Evolutionary conservation across 1,140 invertebrate species (phyloP).

Genomic region (Brachystomella parvula): DNA sequence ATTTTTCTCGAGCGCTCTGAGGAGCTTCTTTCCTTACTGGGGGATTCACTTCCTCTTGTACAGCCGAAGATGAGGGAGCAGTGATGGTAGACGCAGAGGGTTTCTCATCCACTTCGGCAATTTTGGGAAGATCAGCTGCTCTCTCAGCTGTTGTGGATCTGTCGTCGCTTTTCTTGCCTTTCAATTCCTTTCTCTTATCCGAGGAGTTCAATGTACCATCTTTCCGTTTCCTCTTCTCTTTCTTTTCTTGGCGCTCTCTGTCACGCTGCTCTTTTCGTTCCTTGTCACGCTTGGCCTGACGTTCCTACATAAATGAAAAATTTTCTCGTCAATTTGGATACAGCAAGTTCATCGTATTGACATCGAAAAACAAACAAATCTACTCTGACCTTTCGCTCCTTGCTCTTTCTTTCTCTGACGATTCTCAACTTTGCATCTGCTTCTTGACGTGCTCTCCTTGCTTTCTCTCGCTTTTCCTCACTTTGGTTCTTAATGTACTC

Average conservation of each 20-base stretch:
- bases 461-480: slow-evolving; percentile 22
- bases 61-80: no score
- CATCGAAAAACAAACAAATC: not conserved
- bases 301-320: not conserved
- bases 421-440: slow-evolving; percentile 1
- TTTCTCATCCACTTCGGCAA: slow-evolving; percentile 39
- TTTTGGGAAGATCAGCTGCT: slow-evolving; percentile 19
- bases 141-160: slow-evolving; percentile 36
- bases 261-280: slow-evolving; percentile 37
- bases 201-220: no score
- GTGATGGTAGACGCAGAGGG: not conserved
- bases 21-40: not conserved
- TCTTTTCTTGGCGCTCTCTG: slow-evolving; percentile 43
- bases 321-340: not conserved
- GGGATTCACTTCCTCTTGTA: not conserved
- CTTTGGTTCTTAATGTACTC: slow-evolving; percentile 5
- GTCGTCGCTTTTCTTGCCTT: slow-evolving; percentile 41
- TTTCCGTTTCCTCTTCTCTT: slow-evolving; percentile 42
- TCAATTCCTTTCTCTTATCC: slow-evolving; percentile 31
- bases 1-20: no score
- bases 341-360: not conserved
- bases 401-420: not conserved
- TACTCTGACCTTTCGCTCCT: slow-evolving; percentile 14
- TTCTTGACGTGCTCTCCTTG: slow-evolving; percentile 10
- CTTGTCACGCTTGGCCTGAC: slow-evolving; percentile 9